phyloP scores from a whole-genome alignment of 2,888 invertebrate species.

The Drosophila leonis region DNA sequence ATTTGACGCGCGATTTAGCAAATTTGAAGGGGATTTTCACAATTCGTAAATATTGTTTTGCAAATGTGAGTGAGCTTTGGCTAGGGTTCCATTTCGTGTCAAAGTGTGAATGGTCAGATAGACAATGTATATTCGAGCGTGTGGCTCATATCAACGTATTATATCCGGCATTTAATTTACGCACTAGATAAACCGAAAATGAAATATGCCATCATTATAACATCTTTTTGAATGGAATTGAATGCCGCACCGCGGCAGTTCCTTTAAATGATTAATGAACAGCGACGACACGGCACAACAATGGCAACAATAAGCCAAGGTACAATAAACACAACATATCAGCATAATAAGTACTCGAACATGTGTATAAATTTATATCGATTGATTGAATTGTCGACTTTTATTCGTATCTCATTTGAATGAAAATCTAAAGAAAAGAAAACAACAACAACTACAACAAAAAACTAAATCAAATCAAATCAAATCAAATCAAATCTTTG shows the following conservation, averaged over 20 bases:
- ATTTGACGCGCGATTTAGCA: not conserved
- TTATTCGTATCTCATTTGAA: constrained; percentile 55
- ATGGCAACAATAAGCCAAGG: constrained; percentile 27
- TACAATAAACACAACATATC: constrained; percentile 26
- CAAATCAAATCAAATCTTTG: constrained; percentile 32
- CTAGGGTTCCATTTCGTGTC: not conserved
- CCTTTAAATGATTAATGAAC: constrained; percentile 70
- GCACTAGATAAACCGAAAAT: constrained; percentile 53
- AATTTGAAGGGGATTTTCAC: constrained; percentile 5
- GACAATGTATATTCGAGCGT: constrained; percentile 12
- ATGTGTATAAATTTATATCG: constrained; percentile 12
- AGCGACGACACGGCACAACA: constrained; percentile 33
- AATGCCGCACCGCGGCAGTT: constrained; percentile 57
- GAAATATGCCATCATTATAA: constrained; percentile 50
- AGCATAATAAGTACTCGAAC: constrained; percentile 31
- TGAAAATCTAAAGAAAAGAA: constrained; percentile 30
- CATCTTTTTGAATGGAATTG: constrained; percentile 38
- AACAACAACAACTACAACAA: constrained; percentile 15
- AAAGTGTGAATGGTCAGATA: constrained; percentile 9
- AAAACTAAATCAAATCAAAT: constrained; percentile 24
- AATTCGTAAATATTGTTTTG: not conserved
- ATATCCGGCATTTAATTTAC: constrained; percentile 68
- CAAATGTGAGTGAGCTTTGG: not conserved
- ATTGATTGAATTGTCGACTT: constrained; percentile 45
- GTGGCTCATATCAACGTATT: constrained; percentile 29